A percentile compares a stretch with the other conserved stretches of the same genome.
phyloP scores from a whole-genome alignment of 2,888 invertebrate genomes.

The Operophtera brumata region DNA sequence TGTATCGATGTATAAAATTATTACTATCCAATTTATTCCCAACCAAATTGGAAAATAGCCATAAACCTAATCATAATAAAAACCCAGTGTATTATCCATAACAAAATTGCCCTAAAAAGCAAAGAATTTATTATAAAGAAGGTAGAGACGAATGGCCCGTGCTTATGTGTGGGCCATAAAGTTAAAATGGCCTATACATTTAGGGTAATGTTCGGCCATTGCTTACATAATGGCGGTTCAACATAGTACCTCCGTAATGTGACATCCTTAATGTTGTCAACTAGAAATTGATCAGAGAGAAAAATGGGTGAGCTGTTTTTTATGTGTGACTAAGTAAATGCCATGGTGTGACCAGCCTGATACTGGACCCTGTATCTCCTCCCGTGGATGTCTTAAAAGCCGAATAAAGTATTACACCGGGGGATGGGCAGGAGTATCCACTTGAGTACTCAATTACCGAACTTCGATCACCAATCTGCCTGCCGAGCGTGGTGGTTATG shows the following conservation, averaged over 20 bases:
- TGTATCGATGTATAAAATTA: too few relatives aligned
- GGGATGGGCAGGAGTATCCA: too few relatives aligned
- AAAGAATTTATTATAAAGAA: conserved; percentile 38
- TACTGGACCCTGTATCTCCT: background rate
- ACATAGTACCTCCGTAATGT: conserved; percentile 44
- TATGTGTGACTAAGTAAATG: background rate
- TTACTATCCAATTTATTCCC: too few relatives aligned
- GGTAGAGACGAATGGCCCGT: conserved; percentile 44
- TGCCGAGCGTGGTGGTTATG: too few relatives aligned
- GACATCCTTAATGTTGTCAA: conserved; percentile 36
- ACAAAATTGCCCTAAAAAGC: conserved; percentile 33
- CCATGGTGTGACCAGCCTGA: too few relatives aligned
- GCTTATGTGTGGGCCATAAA: conserved; percentile 58
- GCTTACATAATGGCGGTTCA: conserved; percentile 54
- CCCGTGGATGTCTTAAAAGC: too few relatives aligned
- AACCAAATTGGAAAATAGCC: background rate
- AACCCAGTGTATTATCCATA: conserved; percentile 21
- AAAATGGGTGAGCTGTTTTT: background rate
- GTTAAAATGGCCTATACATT: conserved; percentile 65
- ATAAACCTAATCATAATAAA: conserved; percentile 6
- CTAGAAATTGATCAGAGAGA: conserved; percentile 25
- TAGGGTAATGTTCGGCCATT: conserved; percentile 64
- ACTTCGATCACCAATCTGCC: too few relatives aligned
- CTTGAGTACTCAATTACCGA: too few relatives aligned
- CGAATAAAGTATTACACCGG: too few relatives aligned